Evolutionary conservation across 2,888 invertebrate genomes (phyloP).

Genomic region (Myathropa florea): DNA sequence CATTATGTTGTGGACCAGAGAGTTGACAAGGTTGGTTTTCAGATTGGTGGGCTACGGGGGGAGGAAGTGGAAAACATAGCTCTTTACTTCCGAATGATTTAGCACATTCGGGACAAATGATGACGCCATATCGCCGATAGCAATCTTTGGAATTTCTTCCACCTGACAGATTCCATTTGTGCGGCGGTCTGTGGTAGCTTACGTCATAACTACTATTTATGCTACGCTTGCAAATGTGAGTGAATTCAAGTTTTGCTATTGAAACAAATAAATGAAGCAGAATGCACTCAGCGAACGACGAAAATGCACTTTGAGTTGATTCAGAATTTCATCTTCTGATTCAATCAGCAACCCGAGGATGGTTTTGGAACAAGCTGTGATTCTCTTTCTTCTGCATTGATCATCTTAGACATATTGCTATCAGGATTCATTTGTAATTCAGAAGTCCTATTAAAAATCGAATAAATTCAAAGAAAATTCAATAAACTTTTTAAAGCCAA

Average conservation of each 20-base stretch:
- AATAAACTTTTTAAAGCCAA: too few relatives aligned
- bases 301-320: too few relatives aligned
- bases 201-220: slow-evolving; percentile 50
- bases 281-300: background rate
- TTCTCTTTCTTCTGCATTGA: too few relatives aligned
- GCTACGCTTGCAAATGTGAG: slow-evolving; percentile 1
- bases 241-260: background rate
- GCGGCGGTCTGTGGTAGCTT: slow-evolving; percentile 41
- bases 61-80: background rate
- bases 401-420: too few relatives aligned
- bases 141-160: slow-evolving; percentile 61
- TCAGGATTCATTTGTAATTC: too few relatives aligned
- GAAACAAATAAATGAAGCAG: background rate
- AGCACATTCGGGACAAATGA: slow-evolving; percentile 66
- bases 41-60: background rate
- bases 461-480: too few relatives aligned
- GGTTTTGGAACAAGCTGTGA: too few relatives aligned
- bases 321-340: too few relatives aligned
- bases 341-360: too few relatives aligned
- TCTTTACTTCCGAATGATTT: slow-evolving; percentile 68
- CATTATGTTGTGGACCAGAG: slow-evolving; percentile 16
- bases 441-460: too few relatives aligned
- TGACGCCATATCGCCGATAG: slow-evolving; percentile 63
- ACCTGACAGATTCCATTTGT: slow-evolving; percentile 62
- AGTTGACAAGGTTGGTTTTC: background rate